Percentiles rank a stretch among this genome's conserved stretches.
Evolutionary conservation across 2,113 vertebrate species (phyloP).

Genomic region (Scomber japonicus): DNA sequence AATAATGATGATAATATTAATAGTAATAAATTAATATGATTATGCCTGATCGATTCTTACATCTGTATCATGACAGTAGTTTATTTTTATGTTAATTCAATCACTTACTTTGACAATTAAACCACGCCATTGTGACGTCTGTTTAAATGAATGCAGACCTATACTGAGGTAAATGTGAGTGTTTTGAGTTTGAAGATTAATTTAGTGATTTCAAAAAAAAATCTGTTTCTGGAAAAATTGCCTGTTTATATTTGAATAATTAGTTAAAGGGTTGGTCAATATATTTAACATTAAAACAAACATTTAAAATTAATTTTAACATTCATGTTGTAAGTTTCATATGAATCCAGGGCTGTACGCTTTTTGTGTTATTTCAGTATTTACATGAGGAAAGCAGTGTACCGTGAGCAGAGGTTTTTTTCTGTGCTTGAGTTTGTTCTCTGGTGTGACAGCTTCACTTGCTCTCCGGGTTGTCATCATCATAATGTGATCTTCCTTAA

Average conservation of each 20-base stretch:
- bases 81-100: too few species aligned
- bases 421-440: background rate
- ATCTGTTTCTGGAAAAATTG: background rate
- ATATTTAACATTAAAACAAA: background rate
- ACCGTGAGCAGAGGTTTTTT: background rate
- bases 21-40: background rate
- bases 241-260: background rate
- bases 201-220: background rate
- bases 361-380: background rate
- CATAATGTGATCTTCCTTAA: slow-evolving; percentile 40
- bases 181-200: background rate
- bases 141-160: background rate
- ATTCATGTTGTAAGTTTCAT: background rate
- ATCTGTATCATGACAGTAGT: too few species aligned
- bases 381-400: background rate
- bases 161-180: background rate
- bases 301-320: background rate
- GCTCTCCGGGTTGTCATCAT: slow-evolving; percentile 30
- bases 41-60: background rate
- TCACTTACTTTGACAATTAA: too few species aligned
- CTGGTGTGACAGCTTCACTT: slow-evolving; percentile 8
- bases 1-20: slow-evolving; percentile 21
- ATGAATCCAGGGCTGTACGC: too few species aligned
- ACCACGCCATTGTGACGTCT: too few species aligned
- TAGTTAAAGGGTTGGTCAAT: background rate